These are phyloP conservation scores for Athene cunicularia DNA, from an alignment of 2,113 vertebrate genomes.

Conservation along the genomic window DNA sequence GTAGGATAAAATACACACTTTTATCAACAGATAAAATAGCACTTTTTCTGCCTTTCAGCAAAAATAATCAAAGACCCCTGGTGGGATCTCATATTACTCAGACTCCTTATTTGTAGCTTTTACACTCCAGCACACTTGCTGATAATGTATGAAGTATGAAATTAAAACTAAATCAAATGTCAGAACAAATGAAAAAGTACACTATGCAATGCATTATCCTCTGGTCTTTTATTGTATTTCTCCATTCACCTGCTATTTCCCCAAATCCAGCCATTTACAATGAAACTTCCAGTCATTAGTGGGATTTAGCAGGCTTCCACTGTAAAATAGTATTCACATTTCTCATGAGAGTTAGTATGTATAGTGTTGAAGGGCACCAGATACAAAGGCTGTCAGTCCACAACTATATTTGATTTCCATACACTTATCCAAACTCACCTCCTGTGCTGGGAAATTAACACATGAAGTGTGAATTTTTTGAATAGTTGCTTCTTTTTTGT, in stretches of 20 bases:
- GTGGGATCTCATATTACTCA: background rate
- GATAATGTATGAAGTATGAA: conserved; percentile 19
- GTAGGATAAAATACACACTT: background rate
- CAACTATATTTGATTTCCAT: conserved; percentile 54
- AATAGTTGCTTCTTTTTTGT: conserved; percentile 5
- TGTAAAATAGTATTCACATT: conserved; percentile 2
- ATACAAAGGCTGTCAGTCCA: background rate
- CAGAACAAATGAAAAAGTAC: conserved; percentile 25
- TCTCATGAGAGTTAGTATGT: conserved; percentile 22
- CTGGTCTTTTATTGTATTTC: background rate
- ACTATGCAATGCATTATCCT: background rate
- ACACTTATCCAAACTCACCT: conserved; percentile 30
- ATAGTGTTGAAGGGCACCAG: conserved; percentile 7
- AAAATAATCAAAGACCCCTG: background rate
- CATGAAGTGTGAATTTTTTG: conserved; percentile 51
- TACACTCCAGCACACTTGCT: background rate
- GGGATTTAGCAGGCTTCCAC: conserved; percentile 2
- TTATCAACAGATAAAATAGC: conserved; percentile 19
- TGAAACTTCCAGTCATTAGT: background rate
- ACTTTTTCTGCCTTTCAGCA: conserved; percentile 39
- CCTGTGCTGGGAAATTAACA: conserved; percentile 41
- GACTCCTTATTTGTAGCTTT: background rate
- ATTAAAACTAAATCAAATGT: conserved; percentile 27
- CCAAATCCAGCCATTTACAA: conserved; percentile 27
- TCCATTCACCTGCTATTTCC: conserved; percentile 23